Evolutionary conservation across 2,888 invertebrate species (phyloP).

Genomic region (Aphodius sticticus): DNA sequence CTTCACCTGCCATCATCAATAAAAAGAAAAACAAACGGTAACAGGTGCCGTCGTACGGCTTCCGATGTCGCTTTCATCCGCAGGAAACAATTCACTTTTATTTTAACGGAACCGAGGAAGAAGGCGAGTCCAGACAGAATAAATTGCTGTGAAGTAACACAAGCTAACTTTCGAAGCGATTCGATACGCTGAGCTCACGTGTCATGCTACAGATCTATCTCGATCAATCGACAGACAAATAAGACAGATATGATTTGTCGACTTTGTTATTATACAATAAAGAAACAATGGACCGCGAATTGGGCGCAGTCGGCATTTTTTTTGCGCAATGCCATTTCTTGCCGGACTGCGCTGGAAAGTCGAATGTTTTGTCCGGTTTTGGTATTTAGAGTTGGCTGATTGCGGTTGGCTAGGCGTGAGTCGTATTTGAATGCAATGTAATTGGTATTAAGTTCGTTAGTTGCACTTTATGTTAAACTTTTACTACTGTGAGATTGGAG

Average conservation of each 20-base stretch:
- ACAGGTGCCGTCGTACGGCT: not conserved
- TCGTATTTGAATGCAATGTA: not conserved
- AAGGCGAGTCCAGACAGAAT: not conserved
- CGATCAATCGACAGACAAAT: not conserved
- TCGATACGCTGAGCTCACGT: not conserved
- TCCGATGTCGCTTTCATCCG: conserved; percentile 4
- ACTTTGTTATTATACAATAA: not conserved
- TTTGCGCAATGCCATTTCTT: not conserved
- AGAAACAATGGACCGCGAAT: not conserved
- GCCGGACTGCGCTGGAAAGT: not conserved
- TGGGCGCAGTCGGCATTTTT: not conserved
- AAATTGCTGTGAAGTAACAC: not conserved
- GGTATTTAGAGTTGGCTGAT: not conserved
- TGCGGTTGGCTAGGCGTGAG: not conserved
- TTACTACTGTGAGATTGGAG: too few species aligned
- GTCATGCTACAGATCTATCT: not conserved
- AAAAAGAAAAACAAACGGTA: not conserved
- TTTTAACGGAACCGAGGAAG: not conserved
- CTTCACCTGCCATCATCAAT: not conserved
- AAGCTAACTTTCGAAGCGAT: not conserved
- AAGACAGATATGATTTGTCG: not conserved
- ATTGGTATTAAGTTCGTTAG: not conserved
- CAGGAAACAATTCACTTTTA: not conserved
- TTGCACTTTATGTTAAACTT: not conserved
- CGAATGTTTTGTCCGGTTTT: conserved; percentile 4